Evolutionary conservation across 2,888 invertebrate genomes (phyloP), one percentile per base, ranked within the genome.

Genomic region (Drosophila siamana): DNA sequence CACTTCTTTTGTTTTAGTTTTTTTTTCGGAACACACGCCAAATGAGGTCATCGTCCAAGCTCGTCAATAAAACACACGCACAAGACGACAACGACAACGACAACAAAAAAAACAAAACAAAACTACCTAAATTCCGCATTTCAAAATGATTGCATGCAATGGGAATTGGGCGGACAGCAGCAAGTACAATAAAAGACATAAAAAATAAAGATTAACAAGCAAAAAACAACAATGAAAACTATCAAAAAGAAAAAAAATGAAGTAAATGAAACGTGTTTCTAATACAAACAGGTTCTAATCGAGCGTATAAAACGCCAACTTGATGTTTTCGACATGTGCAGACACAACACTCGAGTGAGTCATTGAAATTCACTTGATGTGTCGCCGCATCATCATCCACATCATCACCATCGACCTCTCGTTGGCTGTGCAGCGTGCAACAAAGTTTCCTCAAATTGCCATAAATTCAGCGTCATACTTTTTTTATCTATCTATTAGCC

Each of bases 31-130:
- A 52, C 55, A 38, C 36, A 38, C 36, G 13, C n/a, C n/a, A 38
- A 87, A 87, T 86, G 85, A 87, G 87, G 85, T 81, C 87, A 81
- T 81, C 80, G 77, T 77, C 56, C 76, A 72, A 75, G 75, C 75
- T 36, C 63, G 70, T 69, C 50, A 56, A 69, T 69, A 62, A 26
- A 59, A 51, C 38, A 15, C 36, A 40, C 43, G 28, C 9, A 47
- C 15, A 19, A 55, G 19, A 55, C 22, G 8, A 16, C n/a, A 38
- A 13, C 7, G n/a, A 24, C 19, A 19, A 19, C 19, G 3, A 19
- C 19, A n/a, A 41, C 6, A 19, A 43, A n/a, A 28, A 43, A n/a
- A 33, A 33, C n/a, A 24, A 2, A 44, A 9, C 13, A 6, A 40
- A 48, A 28, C 4, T 38, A 50, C 19, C 4, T 38, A 57, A 71